Evolutionary conservation across 2,113 vertebrate genomes (phyloP).

Genomic region (Cichladusa arquata): DNA sequence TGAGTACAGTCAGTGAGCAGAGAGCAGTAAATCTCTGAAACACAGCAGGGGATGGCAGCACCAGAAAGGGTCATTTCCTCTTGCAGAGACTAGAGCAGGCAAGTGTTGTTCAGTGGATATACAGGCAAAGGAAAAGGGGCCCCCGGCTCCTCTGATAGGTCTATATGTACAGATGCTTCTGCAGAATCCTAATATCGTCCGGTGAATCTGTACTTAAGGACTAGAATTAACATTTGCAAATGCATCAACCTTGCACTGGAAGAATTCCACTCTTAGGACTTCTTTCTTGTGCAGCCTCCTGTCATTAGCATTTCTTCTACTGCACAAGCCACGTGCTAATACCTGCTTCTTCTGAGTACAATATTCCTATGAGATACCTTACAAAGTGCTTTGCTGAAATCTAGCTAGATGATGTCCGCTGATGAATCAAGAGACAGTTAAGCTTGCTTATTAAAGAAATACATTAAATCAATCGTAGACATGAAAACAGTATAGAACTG

Average conservation of each 20-base stretch:
- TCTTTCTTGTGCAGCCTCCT: background rate
- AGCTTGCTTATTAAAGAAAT: background rate
- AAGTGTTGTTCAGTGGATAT: background rate
- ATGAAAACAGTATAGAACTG: background rate
- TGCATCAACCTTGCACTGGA: background rate
- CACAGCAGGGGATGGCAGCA: constrained; percentile 15
- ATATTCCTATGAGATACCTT: background rate
- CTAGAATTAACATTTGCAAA: background rate
- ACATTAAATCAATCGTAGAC: background rate
- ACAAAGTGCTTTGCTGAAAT: background rate
- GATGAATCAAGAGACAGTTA: background rate
- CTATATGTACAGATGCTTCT: background rate
- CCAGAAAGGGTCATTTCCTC: constrained; percentile 43
- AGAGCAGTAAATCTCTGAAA: constrained; percentile 32
- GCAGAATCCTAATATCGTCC: background rate
- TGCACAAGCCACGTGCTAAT: background rate
- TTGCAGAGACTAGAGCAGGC: background rate
- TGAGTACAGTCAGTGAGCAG: background rate
- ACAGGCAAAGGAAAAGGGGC: constrained; percentile 3
- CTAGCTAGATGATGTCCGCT: background rate
- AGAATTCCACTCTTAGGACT: background rate
- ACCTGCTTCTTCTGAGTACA: background rate
- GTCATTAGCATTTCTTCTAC: background rate
- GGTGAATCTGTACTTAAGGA: background rate
- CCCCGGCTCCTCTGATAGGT: background rate